Evolutionary conservation across 1,140 invertebrate genomes (phyloP), one percentile per base, ranked within the genome.

Genomic region (Popillia japonica): DNA sequence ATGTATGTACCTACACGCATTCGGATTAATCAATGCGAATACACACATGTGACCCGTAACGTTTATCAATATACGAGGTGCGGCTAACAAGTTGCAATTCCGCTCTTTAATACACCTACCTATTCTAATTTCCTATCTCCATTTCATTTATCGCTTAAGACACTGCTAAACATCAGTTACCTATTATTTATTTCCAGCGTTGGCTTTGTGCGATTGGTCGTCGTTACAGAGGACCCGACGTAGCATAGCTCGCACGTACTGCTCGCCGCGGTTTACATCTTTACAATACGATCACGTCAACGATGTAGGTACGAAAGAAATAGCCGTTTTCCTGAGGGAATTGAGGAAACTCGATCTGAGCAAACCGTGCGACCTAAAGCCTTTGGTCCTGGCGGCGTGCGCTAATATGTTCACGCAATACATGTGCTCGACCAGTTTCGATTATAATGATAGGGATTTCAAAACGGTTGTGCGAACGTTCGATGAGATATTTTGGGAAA

Each of bases 401-500:
- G 93, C 93, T 72, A 96, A 96, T 85, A 93, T 97, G 85, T 97
- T 98, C 86, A 89, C 90, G 11, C 90, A 92, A 55, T 97, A 96
- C 86, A 95, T 97, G 89, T 96, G 95, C 87, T 93, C 92, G 72
- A 89, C 89, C 0, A 88, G 92, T 2, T 96, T 96, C 82, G 89
- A 91, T 3, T 88, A 90, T 23, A 88, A 91, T 6, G 91, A 97
- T 81, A 10, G 79, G 0, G 89, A 90, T 3, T 96, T 95, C 86
- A 83, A 86, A 9, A 88, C 90, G 76, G 79, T 95, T 78, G 90
- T 95, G 0, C 83, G 89, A 22, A 91, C 91, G 80, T 97, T 96
- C 83, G 95, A 97, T 82, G 90, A 92, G 75, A 94, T 98, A 3
- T 98, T 98, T 87, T 95, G 92, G 90, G 95, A 97, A 84, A 94